Conservation (phyloP, 1,140 invertebrate species). For the Drosophila lacteicornis region DNA sequence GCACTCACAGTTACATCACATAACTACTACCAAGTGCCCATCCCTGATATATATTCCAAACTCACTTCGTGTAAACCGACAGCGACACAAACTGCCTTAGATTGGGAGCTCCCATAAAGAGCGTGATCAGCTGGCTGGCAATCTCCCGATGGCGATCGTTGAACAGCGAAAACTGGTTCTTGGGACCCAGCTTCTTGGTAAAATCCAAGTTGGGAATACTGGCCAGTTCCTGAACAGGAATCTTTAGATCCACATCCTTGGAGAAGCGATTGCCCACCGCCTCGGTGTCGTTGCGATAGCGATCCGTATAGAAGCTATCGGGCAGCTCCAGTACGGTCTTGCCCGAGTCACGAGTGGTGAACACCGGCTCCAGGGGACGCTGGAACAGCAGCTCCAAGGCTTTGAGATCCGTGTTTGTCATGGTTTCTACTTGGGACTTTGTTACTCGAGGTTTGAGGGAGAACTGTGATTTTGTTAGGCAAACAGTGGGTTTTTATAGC, state of each 20-base stretch:
- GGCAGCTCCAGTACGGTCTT: conserved; percentile 88
- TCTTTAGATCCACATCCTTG: conserved; percentile 84
- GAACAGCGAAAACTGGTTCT: conserved; percentile 87
- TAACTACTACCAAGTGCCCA: no score
- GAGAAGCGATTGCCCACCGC: conserved; percentile 86
- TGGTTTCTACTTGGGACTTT: conserved; percentile 1
- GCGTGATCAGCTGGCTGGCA: conserved; percentile 86
- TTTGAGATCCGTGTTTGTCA: conserved; percentile 70
- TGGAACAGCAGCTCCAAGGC: conserved; percentile 87
- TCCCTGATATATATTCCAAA: background rate
- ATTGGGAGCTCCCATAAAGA: conserved; percentile 84
- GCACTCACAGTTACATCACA: background rate
- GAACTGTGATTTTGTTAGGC: conserved; percentile 7
- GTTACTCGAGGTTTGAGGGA: background rate
- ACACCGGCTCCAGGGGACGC: conserved; percentile 88
- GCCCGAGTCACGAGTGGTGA: conserved; percentile 87
- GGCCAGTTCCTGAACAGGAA: conserved; percentile 85
- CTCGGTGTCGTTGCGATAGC: conserved; percentile 67
- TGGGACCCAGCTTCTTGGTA: conserved; percentile 47
- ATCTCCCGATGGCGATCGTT: conserved; percentile 86
- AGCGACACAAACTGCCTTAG: conserved; percentile 69
- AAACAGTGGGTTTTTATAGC: conserved; percentile 16
- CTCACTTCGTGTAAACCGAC: conserved; percentile 75
- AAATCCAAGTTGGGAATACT: conserved; percentile 71
- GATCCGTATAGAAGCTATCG: conserved; percentile 81